Base-by-base conservation (phyloP, 2,888 invertebrate species). In the Caenorhabditis plicata region DNA sequence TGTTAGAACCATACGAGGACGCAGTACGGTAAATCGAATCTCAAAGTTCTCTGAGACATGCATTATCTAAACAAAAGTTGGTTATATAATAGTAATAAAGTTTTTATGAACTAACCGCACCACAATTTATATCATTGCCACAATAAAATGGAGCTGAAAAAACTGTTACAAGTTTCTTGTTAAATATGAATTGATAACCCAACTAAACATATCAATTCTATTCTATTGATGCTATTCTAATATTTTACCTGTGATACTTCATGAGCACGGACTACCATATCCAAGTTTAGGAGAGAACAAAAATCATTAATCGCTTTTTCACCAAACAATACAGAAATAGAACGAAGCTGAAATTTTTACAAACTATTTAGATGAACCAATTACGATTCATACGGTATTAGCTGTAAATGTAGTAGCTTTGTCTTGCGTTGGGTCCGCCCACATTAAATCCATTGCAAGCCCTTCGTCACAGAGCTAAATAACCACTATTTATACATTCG, bases 141-240 rank as follows among this genome's bases (percentile, higher is more conserved):
- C 74, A 75, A 40, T 76, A 76, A 51, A 68, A 71, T 22, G 75
- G 76, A 7, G 76, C 76, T n/a, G 74, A 72, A 68, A 76, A 76
- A n/a, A 76, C 63, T 3, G 76, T 76, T 32, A 68, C 66, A 1
- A 73, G 54, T 13, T 49, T 61, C 19, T 56, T 51, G 33, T 67
- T 49, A 38, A 67, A 68, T 47, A 53, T 20, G 49, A 73, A 68
- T 11, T 42, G 48, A 50, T 74, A 68, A 5, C 76, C 76, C 43
- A 25, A 20, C 33, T 40, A 29, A 23, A n/a, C 11, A n/a, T 9
- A 40, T 7, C 2, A 25, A 11, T 44, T 11, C 15, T 11, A 44
- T 8, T 15, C 20, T 26, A 13, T 13, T 20, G 7, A 7, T 13
- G 38, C 25, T 7, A n/a, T 15, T 11, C 23, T 17, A n/a, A 19